Evolutionary conservation across 2,113 vertebrate genomes (phyloP).

Genomic region (Thryonomys swinderianus): DNA sequence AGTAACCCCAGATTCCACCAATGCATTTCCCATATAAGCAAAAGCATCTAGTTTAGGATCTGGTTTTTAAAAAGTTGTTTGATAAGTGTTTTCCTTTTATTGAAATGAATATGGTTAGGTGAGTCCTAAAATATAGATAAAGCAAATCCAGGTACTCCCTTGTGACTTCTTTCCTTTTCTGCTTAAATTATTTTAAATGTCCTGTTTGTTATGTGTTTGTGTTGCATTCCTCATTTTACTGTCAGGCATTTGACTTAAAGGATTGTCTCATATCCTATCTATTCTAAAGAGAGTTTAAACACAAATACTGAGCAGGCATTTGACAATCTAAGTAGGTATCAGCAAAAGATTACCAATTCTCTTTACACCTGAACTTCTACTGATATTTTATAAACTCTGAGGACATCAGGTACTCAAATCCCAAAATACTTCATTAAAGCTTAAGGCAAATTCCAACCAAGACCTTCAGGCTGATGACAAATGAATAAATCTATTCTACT

Average conservation of each 20-base stretch:
- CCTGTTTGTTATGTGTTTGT: slow-evolving; percentile 46
- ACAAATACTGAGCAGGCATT: slow-evolving; percentile 22
- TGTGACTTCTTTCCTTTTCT: background rate
- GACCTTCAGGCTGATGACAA: slow-evolving; percentile 8
- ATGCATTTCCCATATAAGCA: background rate
- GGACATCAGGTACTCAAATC: background rate
- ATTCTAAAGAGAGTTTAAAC: slow-evolving; percentile 14
- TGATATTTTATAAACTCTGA: slow-evolving; percentile 51
- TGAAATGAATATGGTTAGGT: slow-evolving; percentile 30
- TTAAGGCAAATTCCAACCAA: slow-evolving; percentile 35
- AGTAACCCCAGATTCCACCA: background rate
- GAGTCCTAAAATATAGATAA: slow-evolving; percentile 34
- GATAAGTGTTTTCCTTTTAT: slow-evolving; percentile 46
- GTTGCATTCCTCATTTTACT: background rate
- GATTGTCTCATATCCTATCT: background rate
- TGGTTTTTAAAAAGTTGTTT: background rate
- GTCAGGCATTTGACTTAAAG: slow-evolving; percentile 19
- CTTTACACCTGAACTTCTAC: slow-evolving; percentile 27
- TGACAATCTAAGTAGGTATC: slow-evolving; percentile 22
- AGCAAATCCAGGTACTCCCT: slow-evolving; percentile 1
- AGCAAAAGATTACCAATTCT: slow-evolving; percentile 43
- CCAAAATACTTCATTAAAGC: slow-evolving; percentile 31
- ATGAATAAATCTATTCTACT: slow-evolving; percentile 55
- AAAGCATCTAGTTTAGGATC: background rate
- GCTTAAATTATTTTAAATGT: slow-evolving; percentile 35